Base-by-base conservation (phyloP, 2,113 vertebrate species). In the Myocastor coypus region DNA sequence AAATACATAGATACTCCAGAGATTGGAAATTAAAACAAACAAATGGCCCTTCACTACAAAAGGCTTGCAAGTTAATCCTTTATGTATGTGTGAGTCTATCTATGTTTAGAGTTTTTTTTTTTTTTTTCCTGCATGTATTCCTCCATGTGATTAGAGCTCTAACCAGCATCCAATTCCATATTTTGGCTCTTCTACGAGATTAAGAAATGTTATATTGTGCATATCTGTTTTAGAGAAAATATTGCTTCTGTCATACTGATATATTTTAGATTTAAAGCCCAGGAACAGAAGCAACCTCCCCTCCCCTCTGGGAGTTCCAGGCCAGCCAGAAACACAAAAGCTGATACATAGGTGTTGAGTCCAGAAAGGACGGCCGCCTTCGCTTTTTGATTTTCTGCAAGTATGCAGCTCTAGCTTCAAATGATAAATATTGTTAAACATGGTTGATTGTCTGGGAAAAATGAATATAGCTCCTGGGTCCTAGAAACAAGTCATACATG, bases 11-110 rank as follows among this genome's bases (percentile, higher is more conserved):
- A 73, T 84, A 24, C 0, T 96, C 91, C 16, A 73, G 7, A 69
- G 32, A 40, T 89, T 92, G 37, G 50, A 95, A 92, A 92, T 91
- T 77, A 83, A 92, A 93, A 85, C 69, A 80, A 93, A 91, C 59
- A 73, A 89, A 83, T 64, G 24, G 2, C 32, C 20, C 22, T 87
- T 73, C 26, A 66, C 32, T 83, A 5, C 12, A 78, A 2, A 88
- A 5, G 2, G 50, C 40, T 95, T 83, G 61, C 80, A 32, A 88
- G 88, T 69, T 63, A 85, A 92, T 78, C 24, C 14, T 73, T 3
- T 55, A 34, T 52, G 32, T 68, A 50, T 34, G 10, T 28, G 0
- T 59, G 4, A 80, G 32, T 52, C 8, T 88, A 22, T n/a, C 11
- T 73, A 40, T 69, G 40, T 90, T 73, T 34, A 87, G 7, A 46